A percentile compares a stretch with the other conserved stretches of the same genome.
phyloP scores from a whole-genome alignment of 2,797 vertebrate species.

The Mormyrops boulengeri region DNA sequence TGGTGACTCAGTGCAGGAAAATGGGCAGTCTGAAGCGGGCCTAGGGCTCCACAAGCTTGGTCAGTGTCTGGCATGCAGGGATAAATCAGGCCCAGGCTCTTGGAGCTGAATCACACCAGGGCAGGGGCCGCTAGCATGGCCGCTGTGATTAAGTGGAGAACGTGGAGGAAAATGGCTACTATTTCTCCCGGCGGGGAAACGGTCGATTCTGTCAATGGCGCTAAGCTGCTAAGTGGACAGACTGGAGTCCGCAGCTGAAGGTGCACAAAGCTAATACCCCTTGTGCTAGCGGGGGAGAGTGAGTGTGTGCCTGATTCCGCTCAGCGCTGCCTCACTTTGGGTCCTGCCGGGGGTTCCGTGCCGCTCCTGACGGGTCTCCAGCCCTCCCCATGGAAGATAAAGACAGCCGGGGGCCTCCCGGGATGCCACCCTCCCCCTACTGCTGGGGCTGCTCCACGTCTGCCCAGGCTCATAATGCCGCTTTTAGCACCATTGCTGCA shows the following conservation, averaged over 20 bases:
- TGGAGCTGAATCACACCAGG: conserved; percentile 25
- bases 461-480: neutral
- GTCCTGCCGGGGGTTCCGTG: neutral
- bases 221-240: conserved; percentile 2
- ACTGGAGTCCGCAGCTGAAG: neutral
- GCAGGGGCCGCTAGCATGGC: conserved; percentile 25
- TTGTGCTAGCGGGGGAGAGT: neutral
- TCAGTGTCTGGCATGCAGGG: no score
- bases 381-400: neutral
- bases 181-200: neutral
- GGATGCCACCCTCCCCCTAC: neutral
- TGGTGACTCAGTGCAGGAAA: neutral
- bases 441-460: neutral
- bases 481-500: neutral
- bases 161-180: neutral
- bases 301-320: neutral
- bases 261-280: neutral
- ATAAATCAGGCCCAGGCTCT: conserved; percentile 24
- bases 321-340: neutral
- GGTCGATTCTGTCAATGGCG: neutral
- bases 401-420: neutral
- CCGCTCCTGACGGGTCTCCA: neutral
- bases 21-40: neutral
- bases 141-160: conserved; percentile 17
- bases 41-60: no score